A percentile compares a stretch with the other conserved stretches of the same genome.
Evolutionary conservation across 1,140 invertebrate species (phyloP).

Genomic region (Hylyphantes graminicola): DNA sequence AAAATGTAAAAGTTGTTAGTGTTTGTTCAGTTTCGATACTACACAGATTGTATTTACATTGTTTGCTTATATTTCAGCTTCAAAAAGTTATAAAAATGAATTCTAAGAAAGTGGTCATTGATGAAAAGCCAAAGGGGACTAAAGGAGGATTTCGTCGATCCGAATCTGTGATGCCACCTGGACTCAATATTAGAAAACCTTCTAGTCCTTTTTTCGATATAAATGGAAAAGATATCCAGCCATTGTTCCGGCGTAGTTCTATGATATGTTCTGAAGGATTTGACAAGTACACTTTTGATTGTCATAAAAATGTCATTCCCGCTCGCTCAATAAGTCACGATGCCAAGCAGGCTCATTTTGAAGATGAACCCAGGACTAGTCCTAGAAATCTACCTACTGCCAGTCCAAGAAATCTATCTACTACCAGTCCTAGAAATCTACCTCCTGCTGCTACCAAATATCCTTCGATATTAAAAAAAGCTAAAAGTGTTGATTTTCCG

Average conservation of each 20-base stretch:
- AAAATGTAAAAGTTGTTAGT: too few relatives aligned
- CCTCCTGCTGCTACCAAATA: conserved; percentile 10
- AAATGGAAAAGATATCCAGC: conserved; percentile 9
- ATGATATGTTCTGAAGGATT: conserved; percentile 62
- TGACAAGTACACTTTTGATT: conserved; percentile 62
- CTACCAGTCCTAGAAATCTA: too few relatives aligned
- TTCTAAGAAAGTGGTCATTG: conserved; percentile 19
- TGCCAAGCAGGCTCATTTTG: not conserved
- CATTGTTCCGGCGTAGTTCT: conserved; percentile 59
- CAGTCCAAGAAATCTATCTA: too few relatives aligned
- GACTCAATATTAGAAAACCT: conserved; percentile 10
- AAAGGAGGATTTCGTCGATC: conserved; percentile 27
- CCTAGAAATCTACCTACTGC: not conserved
- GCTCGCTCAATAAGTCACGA: conserved; percentile 32
- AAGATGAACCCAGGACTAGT: too few relatives aligned
- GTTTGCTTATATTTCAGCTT: conserved; percentile 21
- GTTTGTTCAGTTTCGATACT: too few relatives aligned
- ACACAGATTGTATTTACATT: not conserved
- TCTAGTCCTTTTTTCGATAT: not conserved
- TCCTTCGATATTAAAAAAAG: conserved; percentile 46
- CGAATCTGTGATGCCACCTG: conserved; percentile 42
- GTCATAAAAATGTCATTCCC: conserved; percentile 50
- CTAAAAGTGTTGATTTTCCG: conserved; percentile 31
- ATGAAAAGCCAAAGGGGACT: conserved; percentile 44
- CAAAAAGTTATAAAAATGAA: conserved; percentile 33